These are phyloP conservation scores for Illadopsis cleaveri DNA, from an alignment of 2,113 vertebrate genomes.

Conservation along the genomic window DNA sequence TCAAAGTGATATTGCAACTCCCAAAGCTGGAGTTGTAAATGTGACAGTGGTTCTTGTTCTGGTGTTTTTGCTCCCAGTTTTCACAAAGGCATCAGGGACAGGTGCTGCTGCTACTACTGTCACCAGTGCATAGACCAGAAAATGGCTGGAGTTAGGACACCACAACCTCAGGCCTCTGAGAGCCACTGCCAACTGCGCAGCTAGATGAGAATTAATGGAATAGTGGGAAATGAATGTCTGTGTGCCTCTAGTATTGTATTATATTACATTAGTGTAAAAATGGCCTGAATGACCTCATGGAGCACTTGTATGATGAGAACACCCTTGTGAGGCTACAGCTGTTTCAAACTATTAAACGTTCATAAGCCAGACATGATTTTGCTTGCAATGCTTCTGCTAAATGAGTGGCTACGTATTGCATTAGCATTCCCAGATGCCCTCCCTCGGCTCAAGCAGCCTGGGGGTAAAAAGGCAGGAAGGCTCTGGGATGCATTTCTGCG, in stretches of 20 bases:
- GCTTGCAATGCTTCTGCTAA: conserved; percentile 7
- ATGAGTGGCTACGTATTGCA: conserved; percentile 11
- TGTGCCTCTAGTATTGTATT: not conserved
- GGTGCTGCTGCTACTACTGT: rapidly evolving
- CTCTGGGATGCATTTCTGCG: conserved; percentile 49
- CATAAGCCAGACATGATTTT: conserved; percentile 54
- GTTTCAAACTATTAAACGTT: conserved; percentile 44
- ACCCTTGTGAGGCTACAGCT: conserved; percentile 48
- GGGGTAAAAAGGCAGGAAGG: conserved; percentile 32
- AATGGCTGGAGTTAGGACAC: not conserved
- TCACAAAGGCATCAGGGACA: not conserved
- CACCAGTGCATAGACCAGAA: not conserved
- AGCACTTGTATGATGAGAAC: conserved; percentile 19
- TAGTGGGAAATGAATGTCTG: not conserved
- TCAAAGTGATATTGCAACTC: conserved; percentile 34
- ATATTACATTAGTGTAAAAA: not conserved
- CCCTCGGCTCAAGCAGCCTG: conserved; percentile 19
- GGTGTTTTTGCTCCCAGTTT: conserved; percentile 32
- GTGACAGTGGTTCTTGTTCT: not conserved
- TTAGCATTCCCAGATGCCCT: conserved; percentile 47
- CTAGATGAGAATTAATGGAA: not conserved
- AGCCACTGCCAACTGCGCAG: not conserved
- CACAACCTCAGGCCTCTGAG: not conserved
- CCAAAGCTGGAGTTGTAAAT: conserved; percentile 24
- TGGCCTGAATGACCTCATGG: not conserved